phyloP scores from a whole-genome alignment of 2,113 vertebrate species.

The Spermophilus dauricus region DNA sequence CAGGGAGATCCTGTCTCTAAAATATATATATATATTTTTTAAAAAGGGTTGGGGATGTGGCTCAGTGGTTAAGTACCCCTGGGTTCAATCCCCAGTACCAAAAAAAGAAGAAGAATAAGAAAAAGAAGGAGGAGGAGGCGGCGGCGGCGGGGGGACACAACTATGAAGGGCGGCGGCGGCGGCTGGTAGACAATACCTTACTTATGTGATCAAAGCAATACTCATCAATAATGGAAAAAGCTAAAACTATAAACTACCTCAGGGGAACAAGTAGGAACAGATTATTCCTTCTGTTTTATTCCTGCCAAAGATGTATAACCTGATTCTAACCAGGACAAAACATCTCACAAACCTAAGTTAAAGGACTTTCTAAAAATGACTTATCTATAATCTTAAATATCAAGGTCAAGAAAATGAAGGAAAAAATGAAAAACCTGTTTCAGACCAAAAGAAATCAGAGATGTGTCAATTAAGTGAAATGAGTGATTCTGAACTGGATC shows the following conservation, averaged over 20 bases:
- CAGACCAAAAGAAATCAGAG: neutral
- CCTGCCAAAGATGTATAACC: neutral
- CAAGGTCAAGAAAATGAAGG: constrained; percentile 34
- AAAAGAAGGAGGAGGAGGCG: too few relatives aligned
- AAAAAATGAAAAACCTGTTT: neutral
- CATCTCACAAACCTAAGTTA: neutral
- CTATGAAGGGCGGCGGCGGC: too few relatives aligned
- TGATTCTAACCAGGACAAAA: neutral
- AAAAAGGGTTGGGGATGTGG: too few relatives aligned
- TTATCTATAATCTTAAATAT: constrained; percentile 21
- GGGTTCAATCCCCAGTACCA: too few relatives aligned
- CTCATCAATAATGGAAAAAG: neutral
- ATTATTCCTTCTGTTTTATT: neutral
- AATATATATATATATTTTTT: too few relatives aligned
- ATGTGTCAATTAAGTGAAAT: neutral
- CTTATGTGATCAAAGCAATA: constrained; percentile 9
- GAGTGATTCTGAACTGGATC: neutral
- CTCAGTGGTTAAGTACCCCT: too few relatives aligned
- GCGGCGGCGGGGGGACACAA: too few relatives aligned
- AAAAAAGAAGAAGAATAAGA: too few relatives aligned
- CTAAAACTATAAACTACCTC: neutral
- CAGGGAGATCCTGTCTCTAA: too few relatives aligned
- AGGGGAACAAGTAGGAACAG: neutral
- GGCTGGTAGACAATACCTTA: neutral
- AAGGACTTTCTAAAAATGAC: neutral